phyloP scores from a whole-genome alignment of 2,113 vertebrate genomes.

The Erythrocercus mccallii region DNA sequence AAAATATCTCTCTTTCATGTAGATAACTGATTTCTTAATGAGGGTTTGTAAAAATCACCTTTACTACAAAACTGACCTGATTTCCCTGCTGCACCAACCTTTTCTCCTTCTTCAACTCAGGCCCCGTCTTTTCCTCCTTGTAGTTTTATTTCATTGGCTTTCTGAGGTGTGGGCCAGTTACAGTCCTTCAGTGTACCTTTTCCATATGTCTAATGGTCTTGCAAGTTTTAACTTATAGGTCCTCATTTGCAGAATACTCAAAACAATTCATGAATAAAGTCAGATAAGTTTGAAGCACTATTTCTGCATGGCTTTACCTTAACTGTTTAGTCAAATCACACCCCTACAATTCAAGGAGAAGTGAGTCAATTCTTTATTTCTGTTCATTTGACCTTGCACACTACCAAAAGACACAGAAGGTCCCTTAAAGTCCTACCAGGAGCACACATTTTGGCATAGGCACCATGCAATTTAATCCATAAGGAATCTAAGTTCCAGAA shows the following conservation, averaged over 20 bases:
- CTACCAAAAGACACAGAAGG: not conserved
- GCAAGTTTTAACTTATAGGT: fast-evolving
- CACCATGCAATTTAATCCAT: not conserved
- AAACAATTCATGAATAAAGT: not conserved
- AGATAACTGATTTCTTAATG: not conserved
- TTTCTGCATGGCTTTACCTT: not conserved
- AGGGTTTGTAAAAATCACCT: not conserved
- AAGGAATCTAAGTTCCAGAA: not conserved
- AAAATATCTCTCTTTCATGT: not conserved
- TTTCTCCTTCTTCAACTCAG: not conserved
- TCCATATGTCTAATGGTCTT: not conserved
- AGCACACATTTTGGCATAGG: not conserved
- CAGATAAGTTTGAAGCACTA: not conserved
- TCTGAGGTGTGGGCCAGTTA: not conserved
- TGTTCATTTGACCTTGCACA: not conserved
- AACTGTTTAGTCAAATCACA: not conserved
- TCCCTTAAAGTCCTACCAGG: not conserved
- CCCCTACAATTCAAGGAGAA: not conserved
- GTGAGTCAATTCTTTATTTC: not conserved
- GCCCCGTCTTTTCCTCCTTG: not conserved
- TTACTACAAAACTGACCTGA: not conserved
- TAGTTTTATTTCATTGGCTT: not conserved
- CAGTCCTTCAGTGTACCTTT: not conserved
- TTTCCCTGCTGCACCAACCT: not conserved
- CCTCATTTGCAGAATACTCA: not conserved